A percentile compares a stretch with the other conserved stretches of the same genome.
Conservation (phyloP, 2,113 vertebrate genomes). For the Regulus satrapa region DNA sequence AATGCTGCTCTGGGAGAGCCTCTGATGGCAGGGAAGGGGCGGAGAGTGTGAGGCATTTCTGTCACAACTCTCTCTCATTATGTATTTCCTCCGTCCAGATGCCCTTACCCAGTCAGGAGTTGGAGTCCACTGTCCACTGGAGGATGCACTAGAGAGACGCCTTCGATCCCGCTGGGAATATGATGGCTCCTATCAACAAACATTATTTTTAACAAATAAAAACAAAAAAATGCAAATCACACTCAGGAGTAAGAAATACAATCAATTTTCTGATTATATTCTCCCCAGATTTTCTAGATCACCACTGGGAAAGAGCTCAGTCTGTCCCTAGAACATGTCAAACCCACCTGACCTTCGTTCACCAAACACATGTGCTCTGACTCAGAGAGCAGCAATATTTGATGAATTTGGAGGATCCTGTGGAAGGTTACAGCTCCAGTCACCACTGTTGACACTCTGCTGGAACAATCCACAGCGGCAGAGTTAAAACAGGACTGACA, state of each 20-base stretch:
- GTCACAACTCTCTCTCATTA: not conserved
- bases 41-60: not conserved
- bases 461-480: not conserved
- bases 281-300: not conserved
- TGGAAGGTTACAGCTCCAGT: not conserved
- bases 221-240: not conserved
- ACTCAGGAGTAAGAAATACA: not conserved
- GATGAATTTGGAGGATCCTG: not conserved
- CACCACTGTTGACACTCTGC: not conserved
- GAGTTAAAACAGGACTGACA: not conserved
- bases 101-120: constrained; percentile 90
- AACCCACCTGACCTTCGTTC: not conserved
- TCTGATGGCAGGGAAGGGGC: not conserved
- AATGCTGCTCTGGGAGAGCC: not conserved
- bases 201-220: not conserved
- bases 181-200: constrained; percentile 79
- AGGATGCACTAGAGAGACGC: constrained; percentile 80
- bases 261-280: not conserved
- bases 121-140: constrained; percentile 83
- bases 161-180: constrained; percentile 81
- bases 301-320: not conserved
- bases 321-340: not conserved
- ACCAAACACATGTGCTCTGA: not conserved
- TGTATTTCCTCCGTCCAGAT: not conserved
- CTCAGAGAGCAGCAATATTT: not conserved